Base-by-base conservation (phyloP, 2,888 invertebrate genomes). In the Synergus gifuensis region DNA sequence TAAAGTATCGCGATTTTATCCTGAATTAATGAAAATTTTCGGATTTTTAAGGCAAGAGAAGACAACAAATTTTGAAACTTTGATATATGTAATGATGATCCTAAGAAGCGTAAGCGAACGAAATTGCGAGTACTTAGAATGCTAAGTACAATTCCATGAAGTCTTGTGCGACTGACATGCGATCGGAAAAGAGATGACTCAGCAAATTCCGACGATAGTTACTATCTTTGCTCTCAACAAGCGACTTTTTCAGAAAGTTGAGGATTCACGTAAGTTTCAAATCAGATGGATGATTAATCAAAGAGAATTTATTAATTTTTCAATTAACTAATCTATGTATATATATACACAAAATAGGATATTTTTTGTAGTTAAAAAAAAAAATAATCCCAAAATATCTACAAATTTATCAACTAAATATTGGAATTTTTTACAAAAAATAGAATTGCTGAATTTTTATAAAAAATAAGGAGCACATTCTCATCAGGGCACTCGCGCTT, bases 141-240 rank as follows among this genome's bases (percentile, higher is more conserved):
- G 42, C 42, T 44, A 67, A 46, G 14, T 22, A 67, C 46, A 5
- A 67, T 67, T 69, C 28, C 28, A 28, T 28, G 49, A 16, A 46
- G 67, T 46, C 67, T 46, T 44, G 67, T 67, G 67, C 8, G 46
- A 28, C 28, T 18, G 44, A 44, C 67, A 69, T 28, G 49, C 28
- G 40, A 62, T 76, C 60, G 67, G 40, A 67, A n/a, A 62, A 18
- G 42, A 44, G n/a, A 76, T 76, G 76, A 76, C 14, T 76, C 58
- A 58, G 28, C 36, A 76, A 76, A 58, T 58, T 76, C 42, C 76
- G 58, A 58, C 42, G 58, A 58, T 76, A 22, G 44, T 67, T 67
- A 18, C 46, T 28, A 28, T 3, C 28, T 28, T 28, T 28, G 28
- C 46, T 69, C 49, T 64, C 36, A 36, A 36, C 4, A 36, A 36